phyloP scores from a whole-genome alignment of 2,797 vertebrate species.

The Erpetoichthys calabaricus region DNA sequence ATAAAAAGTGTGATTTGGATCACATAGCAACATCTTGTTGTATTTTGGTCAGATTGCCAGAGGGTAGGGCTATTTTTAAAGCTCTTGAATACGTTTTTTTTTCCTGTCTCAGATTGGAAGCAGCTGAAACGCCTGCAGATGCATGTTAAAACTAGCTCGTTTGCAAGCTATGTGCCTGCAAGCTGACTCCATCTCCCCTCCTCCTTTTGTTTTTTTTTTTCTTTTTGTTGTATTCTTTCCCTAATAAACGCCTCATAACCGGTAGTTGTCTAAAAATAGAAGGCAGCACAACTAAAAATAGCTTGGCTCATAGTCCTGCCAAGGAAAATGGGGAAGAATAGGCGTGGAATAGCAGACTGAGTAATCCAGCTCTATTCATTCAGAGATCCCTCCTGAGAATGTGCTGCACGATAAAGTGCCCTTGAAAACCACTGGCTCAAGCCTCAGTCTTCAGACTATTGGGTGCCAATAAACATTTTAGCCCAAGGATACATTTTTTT shows the following conservation, averaged over 20 bases:
- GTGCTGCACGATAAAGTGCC: conserved; percentile 62
- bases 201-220: conserved; percentile 30
- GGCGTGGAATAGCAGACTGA: conserved; percentile 67
- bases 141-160: conserved; percentile 52
- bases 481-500: conserved; percentile 55
- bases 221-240: conserved; percentile 44
- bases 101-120: conserved; percentile 57
- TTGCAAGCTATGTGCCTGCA: conserved; percentile 53
- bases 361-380: conserved; percentile 73
- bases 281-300: conserved; percentile 82
- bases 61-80: conserved; percentile 58
- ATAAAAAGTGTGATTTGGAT: conserved; percentile 4
- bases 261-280: conserved; percentile 92
- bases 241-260: conserved; percentile 83
- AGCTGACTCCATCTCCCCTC: conserved; percentile 34
- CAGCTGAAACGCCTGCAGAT: conserved; percentile 63
- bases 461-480: conserved; percentile 75
- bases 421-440: conserved; percentile 60
- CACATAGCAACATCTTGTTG: conserved; percentile 67
- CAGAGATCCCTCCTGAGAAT: conserved; percentile 59
- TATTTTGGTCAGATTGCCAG: conserved; percentile 55
- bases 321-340: conserved; percentile 89
- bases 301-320: conserved; percentile 66
- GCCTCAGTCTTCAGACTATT: conserved; percentile 60
- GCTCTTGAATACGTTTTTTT: conserved; percentile 56